Evolutionary conservation across 2,113 vertebrate genomes (phyloP).

Genomic region (Helogale parvula): DNA sequence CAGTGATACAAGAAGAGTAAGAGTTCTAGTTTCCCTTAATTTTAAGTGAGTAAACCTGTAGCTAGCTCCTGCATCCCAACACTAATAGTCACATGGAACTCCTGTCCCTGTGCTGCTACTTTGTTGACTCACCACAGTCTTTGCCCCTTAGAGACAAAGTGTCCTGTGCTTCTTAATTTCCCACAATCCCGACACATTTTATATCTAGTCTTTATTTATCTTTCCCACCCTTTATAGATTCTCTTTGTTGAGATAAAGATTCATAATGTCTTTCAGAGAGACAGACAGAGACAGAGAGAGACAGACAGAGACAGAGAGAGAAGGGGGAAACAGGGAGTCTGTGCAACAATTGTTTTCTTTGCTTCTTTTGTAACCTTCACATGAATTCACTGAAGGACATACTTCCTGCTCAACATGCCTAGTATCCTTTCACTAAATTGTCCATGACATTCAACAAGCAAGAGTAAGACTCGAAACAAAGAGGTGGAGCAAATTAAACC

Average conservation of each 20-base stretch:
- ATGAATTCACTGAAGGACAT: not conserved
- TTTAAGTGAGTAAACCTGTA: not conserved
- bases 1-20: not conserved
- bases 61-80: not conserved
- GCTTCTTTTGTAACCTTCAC: slow-evolving; percentile 12
- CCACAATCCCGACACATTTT: not conserved
- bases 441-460: not conserved
- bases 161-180: not conserved
- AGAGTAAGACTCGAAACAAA: not conserved
- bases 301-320: not conserved
- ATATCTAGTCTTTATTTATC: slow-evolving; percentile 8
- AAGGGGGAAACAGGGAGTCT: not conserved
- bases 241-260: slow-evolving; percentile 28
- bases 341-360: slow-evolving; percentile 38
- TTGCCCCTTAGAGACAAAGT: not conserved
- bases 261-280: not conserved
- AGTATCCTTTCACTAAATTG: slow-evolving; percentile 50
- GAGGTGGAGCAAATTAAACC: slow-evolving; percentile 21
- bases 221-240: slow-evolving; percentile 42
- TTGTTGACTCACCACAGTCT: not conserved
- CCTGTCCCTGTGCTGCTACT: not conserved
- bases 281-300: not conserved
- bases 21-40: not conserved
- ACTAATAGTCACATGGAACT: not conserved
- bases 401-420: slow-evolving; percentile 24